Conservation (phyloP, 2,888 invertebrate genomes). For the Agonopterix alstromeriana region DNA sequence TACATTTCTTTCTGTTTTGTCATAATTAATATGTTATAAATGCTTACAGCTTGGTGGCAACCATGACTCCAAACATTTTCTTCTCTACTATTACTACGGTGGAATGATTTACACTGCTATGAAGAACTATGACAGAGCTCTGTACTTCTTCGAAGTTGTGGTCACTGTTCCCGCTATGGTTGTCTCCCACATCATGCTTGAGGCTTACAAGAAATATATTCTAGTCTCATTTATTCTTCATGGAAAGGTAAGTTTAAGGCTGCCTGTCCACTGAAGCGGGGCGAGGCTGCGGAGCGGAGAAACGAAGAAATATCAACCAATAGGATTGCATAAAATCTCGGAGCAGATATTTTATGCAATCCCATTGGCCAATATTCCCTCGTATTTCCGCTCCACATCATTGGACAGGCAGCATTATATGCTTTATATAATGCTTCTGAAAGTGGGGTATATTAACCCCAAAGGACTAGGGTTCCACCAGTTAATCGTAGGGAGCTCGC, state of each 20-base stretch:
- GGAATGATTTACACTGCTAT: constrained; percentile 97
- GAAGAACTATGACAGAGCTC: constrained; percentile 93
- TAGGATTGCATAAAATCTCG: too few relatives aligned
- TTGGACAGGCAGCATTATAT: too few relatives aligned
- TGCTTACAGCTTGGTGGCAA: constrained; percentile 79
- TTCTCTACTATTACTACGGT: constrained; percentile 97
- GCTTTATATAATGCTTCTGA: too few relatives aligned
- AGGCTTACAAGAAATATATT: constrained; percentile 97
- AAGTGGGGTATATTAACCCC: too few relatives aligned
- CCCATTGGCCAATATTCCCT: too few relatives aligned
- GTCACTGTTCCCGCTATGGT: constrained; percentile 96
- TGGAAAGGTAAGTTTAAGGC: constrained; percentile 89
- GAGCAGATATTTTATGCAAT: too few relatives aligned
- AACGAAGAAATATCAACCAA: too few relatives aligned
- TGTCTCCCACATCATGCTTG: constrained; percentile 97
- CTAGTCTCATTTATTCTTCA: constrained; percentile 93
- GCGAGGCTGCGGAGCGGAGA: too few relatives aligned
- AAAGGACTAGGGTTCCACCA: too few relatives aligned
- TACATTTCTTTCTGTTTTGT: background rate
- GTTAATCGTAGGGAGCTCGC: too few relatives aligned
- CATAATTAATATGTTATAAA: background rate
- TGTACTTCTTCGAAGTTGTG: constrained; percentile 97
- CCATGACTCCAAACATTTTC: constrained; percentile 92
- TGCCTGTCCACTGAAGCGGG: too few relatives aligned
- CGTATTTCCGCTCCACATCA: too few relatives aligned